These are phyloP conservation scores for Bucco capensis DNA, from an alignment of 2,113 vertebrate species.

Conservation along the genomic window DNA sequence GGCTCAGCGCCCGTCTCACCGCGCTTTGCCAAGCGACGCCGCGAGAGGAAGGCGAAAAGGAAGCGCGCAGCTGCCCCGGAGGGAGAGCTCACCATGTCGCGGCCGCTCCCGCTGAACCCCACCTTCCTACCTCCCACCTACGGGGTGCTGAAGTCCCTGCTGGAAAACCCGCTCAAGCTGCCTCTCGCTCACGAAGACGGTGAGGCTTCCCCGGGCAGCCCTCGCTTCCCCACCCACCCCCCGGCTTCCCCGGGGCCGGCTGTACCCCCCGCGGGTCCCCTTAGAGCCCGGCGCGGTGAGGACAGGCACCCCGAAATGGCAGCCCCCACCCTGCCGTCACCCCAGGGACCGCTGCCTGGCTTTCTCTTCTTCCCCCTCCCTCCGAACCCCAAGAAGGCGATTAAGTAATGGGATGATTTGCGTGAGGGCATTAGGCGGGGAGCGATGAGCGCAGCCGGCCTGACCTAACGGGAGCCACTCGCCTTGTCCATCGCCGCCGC, in stretches of 20 bases:
- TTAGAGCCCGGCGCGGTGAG: background rate
- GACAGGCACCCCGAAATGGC: background rate
- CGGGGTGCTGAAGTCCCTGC: constrained; percentile 93
- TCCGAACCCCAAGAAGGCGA: background rate
- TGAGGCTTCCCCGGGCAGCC: constrained; percentile 61
- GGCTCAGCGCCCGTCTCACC: background rate
- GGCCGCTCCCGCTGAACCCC: constrained; percentile 84
- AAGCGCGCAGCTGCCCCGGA: background rate
- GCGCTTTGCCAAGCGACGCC: background rate
- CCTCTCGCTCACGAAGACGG: constrained; percentile 92
- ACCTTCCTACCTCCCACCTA: constrained; percentile 92
- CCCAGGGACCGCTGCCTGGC: background rate
- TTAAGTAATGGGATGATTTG: background rate
- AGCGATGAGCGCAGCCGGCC: background rate
- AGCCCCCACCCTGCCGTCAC: background rate
- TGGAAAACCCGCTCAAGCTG: constrained; percentile 96
- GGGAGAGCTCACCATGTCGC: constrained; percentile 85
- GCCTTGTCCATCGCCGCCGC: background rate
- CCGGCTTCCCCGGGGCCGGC: background rate
- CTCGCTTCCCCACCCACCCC: no score
- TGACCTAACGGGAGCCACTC: background rate
- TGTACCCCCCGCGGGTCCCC: background rate
- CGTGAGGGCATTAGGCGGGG: background rate
- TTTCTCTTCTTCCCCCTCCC: background rate
- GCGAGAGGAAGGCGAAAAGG: background rate